A percentile compares a stretch with the other conserved stretches of the same genome.
Evolutionary conservation across 2,888 invertebrate species (phyloP).

Genomic region (Taphrorychus bicolor): DNA sequence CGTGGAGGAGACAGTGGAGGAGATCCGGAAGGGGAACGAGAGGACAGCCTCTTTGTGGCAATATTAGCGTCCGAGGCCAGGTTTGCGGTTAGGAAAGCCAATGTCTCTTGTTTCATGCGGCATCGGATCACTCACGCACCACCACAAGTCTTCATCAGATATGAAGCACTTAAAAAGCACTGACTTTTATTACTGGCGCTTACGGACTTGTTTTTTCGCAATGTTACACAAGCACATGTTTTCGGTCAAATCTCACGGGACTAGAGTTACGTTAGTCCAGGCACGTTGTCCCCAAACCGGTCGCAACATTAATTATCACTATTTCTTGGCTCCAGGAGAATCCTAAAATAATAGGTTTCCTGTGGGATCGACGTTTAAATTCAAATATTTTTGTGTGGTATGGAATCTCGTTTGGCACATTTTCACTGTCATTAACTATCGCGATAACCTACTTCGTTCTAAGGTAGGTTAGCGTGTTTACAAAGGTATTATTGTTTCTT

Average conservation of each 20-base stretch:
- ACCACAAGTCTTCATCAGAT: too few relatives aligned
- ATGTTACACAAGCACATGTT: not conserved
- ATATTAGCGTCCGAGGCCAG: constrained; percentile 53
- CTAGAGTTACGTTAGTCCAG: constrained; percentile 1
- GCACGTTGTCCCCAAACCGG: not conserved
- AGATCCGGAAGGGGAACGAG: constrained; percentile 27
- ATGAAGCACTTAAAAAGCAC: not conserved
- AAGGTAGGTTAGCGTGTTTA: not conserved
- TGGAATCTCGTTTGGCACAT: constrained; percentile 28
- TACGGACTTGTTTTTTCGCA: not conserved
- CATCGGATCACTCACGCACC: not conserved
- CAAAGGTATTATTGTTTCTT: not conserved
- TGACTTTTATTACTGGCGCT: not conserved
- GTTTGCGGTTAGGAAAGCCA: constrained; percentile 41
- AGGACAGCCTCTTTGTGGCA: constrained; percentile 16
- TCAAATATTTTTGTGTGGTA: constrained; percentile 20
- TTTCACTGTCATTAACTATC: constrained; percentile 21
- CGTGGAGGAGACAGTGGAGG: constrained; percentile 51
- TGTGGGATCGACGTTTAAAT: not conserved
- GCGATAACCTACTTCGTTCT: not conserved
- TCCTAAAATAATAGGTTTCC: constrained; percentile 12
- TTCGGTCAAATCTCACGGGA: not conserved
- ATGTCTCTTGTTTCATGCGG: constrained; percentile 1
- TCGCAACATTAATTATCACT: constrained; percentile 18
- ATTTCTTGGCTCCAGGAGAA: constrained; percentile 14